Conservation (phyloP, 2,888 invertebrate species). For the Chrysolina haemoptera region DNA sequence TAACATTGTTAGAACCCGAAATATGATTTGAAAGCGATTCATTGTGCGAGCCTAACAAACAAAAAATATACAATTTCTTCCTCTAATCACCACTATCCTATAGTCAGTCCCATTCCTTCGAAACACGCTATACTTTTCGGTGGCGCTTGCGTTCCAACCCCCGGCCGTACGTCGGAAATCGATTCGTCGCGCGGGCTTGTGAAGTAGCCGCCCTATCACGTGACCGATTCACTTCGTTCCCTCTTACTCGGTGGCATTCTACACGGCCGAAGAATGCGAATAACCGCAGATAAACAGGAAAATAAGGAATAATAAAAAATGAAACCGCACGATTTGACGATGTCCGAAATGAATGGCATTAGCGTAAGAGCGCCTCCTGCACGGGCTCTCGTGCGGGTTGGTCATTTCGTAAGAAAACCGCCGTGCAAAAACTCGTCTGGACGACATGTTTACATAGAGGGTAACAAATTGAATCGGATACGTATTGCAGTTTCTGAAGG, state of each 20-base stretch:
- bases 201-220: slow-evolving; percentile 63
- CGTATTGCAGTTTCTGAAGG: no score
- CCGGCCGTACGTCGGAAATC: slow-evolving; percentile 53
- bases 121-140: slow-evolving; percentile 30
- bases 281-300: slow-evolving; percentile 56
- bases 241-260: slow-evolving; percentile 48
- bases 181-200: slow-evolving; percentile 46
- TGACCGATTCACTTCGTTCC: slow-evolving; percentile 59
- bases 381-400: no score
- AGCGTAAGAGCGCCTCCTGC: slow-evolving; percentile 17
- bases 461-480: no score
- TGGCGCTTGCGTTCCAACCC: slow-evolving; percentile 52
- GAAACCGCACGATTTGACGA: slow-evolving; percentile 29
- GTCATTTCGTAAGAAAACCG: background rate
- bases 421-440: slow-evolving; percentile 11
- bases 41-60: no score
- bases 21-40: no score
- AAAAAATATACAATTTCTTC: no score
- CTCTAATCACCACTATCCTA: background rate
- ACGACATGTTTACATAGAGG: background rate
- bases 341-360: slow-evolving; percentile 33
- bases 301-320: slow-evolving; percentile 47
- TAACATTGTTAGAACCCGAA: no score
- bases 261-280: slow-evolving; percentile 57
- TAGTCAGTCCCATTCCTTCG: slow-evolving; percentile 9